A percentile compares a stretch with the other conserved stretches of the same genome.
phyloP scores from a whole-genome alignment of 2,888 invertebrate species.

The Clepsis dumicolana region DNA sequence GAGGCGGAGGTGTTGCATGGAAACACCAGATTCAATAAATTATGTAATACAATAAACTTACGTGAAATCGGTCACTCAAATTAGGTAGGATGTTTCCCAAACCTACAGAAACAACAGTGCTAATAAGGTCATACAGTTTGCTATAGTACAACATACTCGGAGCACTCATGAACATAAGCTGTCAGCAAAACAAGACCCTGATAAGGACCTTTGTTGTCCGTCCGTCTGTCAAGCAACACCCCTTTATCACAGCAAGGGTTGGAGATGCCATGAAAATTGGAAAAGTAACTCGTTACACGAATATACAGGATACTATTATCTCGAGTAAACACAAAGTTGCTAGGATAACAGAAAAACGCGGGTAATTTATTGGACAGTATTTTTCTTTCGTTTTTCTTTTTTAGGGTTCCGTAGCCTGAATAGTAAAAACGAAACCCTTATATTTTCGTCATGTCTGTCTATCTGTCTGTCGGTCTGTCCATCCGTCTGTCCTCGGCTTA shows the following conservation, averaged over 20 bases:
- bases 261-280: constrained; percentile 3
- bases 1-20: too few species aligned
- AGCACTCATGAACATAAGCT: background rate
- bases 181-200: constrained; percentile 3
- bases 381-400: background rate
- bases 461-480: too few species aligned
- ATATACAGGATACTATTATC: constrained; percentile 3
- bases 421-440: too few species aligned
- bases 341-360: background rate
- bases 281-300: background rate
- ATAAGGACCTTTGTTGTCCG: constrained; percentile 7
- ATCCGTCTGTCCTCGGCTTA: too few species aligned
- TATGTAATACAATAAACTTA: too few species aligned
- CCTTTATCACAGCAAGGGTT: background rate
- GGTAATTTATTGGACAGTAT: background rate
- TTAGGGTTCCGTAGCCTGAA: too few species aligned
- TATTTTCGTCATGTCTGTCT: too few species aligned
- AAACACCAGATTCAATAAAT: too few species aligned
- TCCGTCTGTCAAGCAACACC: background rate
- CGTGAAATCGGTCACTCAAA: background rate
- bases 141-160: background rate
- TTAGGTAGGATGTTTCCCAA: background rate
- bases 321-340: constrained; percentile 5
- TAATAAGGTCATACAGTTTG: background rate
- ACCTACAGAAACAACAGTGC: background rate